Evolutionary conservation across 2,113 vertebrate species (phyloP).

Genomic region (Leucoraja erinaceus): DNA sequence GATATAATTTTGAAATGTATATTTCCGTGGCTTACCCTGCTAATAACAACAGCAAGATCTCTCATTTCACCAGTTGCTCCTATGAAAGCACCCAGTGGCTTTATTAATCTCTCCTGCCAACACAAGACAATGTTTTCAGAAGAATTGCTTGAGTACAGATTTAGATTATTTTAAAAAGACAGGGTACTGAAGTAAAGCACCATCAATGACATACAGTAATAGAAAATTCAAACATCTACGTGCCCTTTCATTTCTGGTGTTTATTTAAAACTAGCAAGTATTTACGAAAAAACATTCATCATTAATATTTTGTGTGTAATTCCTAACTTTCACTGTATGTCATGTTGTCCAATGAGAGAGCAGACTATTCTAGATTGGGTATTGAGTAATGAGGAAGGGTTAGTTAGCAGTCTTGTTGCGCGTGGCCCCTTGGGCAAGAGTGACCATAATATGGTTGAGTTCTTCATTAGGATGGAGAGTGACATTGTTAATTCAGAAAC

Average conservation of each 20-base stretch:
- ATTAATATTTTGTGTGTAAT: too few species aligned
- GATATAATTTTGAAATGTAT: neutral
- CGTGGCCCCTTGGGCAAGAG: too few species aligned
- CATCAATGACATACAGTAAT: neutral
- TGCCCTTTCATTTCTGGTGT: neutral
- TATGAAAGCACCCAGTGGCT: slow-evolving; percentile 79
- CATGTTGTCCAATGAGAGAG: too few species aligned
- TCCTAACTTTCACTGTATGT: too few species aligned
- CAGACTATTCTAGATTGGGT: too few species aligned
- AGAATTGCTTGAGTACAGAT: neutral
- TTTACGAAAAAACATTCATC: too few species aligned
- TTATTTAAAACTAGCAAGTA: too few species aligned
- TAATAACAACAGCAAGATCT: slow-evolving; percentile 77
- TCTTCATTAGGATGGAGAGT: too few species aligned
- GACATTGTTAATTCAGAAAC: too few species aligned
- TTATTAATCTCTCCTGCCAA: slow-evolving; percentile 77
- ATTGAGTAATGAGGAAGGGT: too few species aligned
- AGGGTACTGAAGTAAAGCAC: neutral
- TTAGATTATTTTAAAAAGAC: slow-evolving; percentile 22
- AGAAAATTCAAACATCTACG: neutral
- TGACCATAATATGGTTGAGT: too few species aligned
- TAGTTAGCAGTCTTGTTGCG: too few species aligned
- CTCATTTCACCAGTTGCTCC: slow-evolving; percentile 79
- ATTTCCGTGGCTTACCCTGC: slow-evolving; percentile 65
- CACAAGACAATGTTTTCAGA: slow-evolving; percentile 33